Evolutionary conservation across 1,140 invertebrate species (phyloP).

Genomic region (Scaptomyza graminum): DNA sequence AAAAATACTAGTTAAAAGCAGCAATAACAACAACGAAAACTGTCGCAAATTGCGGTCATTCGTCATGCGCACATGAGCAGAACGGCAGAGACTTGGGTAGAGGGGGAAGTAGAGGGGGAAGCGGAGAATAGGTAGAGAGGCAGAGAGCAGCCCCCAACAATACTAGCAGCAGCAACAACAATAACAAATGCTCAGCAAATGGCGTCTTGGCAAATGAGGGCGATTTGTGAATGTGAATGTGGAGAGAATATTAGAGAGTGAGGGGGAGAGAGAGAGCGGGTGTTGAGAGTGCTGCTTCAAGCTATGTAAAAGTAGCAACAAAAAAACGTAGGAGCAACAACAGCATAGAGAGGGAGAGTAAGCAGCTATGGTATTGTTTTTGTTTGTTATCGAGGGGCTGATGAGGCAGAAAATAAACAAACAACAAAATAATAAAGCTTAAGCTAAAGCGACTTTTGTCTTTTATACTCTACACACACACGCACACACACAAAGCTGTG

Average conservation of each 20-base stretch:
- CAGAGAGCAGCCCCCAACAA: conserved; percentile 1
- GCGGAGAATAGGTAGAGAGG: not conserved
- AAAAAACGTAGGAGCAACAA: conserved; percentile 15
- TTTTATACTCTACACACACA: conserved; percentile 48
- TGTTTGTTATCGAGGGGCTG: conserved; percentile 43
- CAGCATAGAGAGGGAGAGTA: too few relatives aligned
- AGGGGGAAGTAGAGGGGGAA: not conserved
- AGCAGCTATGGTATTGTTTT: conserved; percentile 36
- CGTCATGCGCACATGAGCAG: conserved; percentile 83
- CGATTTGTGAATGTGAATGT: conserved; percentile 22
- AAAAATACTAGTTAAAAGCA: conserved; percentile 53
- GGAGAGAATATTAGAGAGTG: not conserved
- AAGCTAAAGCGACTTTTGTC: conserved; percentile 42
- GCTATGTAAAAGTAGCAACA: conserved; percentile 41
- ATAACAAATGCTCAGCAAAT: conserved; percentile 66
- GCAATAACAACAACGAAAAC: conserved; percentile 50
- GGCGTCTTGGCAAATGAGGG: conserved; percentile 67
- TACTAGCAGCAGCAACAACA: conserved; percentile 1
- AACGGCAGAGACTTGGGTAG: conserved; percentile 49
- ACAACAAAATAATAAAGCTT: conserved; percentile 32
- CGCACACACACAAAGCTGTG: conserved; percentile 8
- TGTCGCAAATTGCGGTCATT: conserved; percentile 83
- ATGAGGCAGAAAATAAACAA: conserved; percentile 47
- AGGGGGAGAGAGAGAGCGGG: not conserved
- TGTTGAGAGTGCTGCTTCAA: not conserved